Evolutionary conservation across 2,888 invertebrate genomes (phyloP).

Genomic region (Drosophila recens): DNA sequence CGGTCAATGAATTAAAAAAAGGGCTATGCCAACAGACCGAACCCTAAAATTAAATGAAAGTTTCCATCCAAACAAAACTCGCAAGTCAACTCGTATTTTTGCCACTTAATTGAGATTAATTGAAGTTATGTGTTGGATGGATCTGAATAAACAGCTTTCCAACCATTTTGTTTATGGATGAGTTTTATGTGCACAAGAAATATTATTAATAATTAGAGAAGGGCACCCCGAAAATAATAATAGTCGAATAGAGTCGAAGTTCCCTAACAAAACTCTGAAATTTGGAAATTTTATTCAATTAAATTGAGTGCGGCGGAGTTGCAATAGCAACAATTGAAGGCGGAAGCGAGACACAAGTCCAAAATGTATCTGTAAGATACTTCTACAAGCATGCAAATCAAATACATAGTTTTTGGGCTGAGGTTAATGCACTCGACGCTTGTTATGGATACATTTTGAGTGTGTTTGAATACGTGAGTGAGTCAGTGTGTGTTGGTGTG

Average conservation of each 20-base stretch:
- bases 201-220: constrained; percentile 77
- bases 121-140: constrained; percentile 70
- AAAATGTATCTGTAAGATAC: constrained; percentile 50
- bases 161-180: constrained; percentile 74
- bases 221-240: constrained; percentile 69
- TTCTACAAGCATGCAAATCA: constrained; percentile 65
- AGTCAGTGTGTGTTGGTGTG: constrained; percentile 1
- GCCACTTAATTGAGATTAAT: constrained; percentile 81
- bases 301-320: constrained; percentile 76
- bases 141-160: constrained; percentile 73
- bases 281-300: constrained; percentile 74
- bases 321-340: constrained; percentile 38
- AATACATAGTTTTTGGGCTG: constrained; percentile 44
- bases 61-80: constrained; percentile 42
- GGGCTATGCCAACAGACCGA: constrained; percentile 56
- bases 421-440: constrained; percentile 74
- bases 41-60: constrained; percentile 55
- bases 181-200: constrained; percentile 73
- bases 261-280: constrained; percentile 21
- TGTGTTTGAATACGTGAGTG: neutral
- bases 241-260: constrained; percentile 47
- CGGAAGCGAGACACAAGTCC: constrained; percentile 36
- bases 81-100: constrained; percentile 57
- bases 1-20: constrained; percentile 41
- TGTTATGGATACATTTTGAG: constrained; percentile 43